Evolutionary conservation across 2,797 vertebrate genomes (phyloP).

Genomic region (Parauchenoglanis ngamensis): DNA sequence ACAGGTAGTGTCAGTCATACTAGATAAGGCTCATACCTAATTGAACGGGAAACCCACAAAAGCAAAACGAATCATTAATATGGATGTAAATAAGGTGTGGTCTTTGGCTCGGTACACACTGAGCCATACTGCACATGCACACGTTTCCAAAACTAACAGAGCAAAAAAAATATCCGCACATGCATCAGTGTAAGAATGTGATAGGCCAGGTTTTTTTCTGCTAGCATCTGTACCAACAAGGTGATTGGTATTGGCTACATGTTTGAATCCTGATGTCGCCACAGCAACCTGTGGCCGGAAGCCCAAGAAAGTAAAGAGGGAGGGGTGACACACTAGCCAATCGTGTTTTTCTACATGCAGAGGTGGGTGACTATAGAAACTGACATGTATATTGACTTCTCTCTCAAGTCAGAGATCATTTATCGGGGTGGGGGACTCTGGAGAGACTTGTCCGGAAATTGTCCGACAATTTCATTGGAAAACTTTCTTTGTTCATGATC

Average conservation of each 20-base stretch:
- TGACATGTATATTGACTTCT: not conserved
- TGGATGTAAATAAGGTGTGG: not conserved
- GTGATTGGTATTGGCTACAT: not conserved
- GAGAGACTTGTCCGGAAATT: slow-evolving; percentile 11
- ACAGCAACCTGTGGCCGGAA: too few species aligned
- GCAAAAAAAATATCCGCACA: not conserved
- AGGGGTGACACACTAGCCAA: too few species aligned
- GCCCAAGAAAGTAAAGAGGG: too few species aligned
- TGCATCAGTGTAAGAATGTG: not conserved
- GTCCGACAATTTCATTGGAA: not conserved
- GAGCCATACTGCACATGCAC: not conserved
- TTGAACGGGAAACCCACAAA: not conserved
- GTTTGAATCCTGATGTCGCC: too few species aligned
- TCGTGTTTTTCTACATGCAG: too few species aligned
- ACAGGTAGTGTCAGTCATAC: not conserved
- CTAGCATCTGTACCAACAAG: not conserved
- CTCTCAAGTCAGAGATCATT: not conserved
- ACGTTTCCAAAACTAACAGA: not conserved
- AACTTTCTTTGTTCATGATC: not conserved
- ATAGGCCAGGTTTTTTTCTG: not conserved
- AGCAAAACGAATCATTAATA: not conserved
- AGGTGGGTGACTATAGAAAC: too few species aligned
- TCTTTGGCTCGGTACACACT: not conserved
- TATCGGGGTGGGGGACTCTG: not conserved
- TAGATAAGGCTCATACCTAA: not conserved